Conservation (phyloP, 2,888 invertebrate species). For the Agapostemon virescens region DNA sequence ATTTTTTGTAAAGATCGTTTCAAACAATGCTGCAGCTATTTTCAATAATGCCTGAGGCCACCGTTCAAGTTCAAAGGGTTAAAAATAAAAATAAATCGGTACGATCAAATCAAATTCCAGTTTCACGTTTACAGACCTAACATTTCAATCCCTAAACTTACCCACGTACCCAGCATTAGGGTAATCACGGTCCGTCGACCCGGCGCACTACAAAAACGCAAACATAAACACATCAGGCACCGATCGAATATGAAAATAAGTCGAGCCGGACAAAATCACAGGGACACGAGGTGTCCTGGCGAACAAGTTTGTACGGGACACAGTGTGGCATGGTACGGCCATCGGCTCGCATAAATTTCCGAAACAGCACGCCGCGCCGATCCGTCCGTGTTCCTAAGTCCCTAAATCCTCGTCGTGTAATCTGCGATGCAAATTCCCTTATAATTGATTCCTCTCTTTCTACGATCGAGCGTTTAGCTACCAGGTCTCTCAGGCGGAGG, state of each 20-base stretch:
- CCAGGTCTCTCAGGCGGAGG: constrained; percentile 7
- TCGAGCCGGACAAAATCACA: background rate
- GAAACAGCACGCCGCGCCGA: background rate
- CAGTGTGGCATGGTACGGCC: background rate
- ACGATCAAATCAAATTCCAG: too few species aligned
- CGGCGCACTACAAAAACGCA: background rate
- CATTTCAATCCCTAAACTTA: background rate
- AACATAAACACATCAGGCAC: background rate
- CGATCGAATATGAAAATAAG: constrained; percentile 4
- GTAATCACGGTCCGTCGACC: background rate
- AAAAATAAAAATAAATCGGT: too few species aligned
- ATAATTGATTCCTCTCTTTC: constrained; percentile 46
- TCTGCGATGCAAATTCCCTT: constrained; percentile 29
- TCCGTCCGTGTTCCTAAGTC: background rate
- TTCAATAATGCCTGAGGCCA: too few species aligned
- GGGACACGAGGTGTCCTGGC: background rate
- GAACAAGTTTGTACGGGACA: background rate
- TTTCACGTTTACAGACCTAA: too few species aligned
- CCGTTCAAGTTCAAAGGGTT: too few species aligned
- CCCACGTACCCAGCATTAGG: background rate
- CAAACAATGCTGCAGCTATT: too few species aligned
- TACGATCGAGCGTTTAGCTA: background rate
- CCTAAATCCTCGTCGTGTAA: constrained; percentile 18
- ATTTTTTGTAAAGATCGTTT: too few species aligned
- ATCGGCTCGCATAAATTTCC: constrained; percentile 3